Percentiles rank a stretch among this genome's conserved stretches.
These are phyloP conservation scores for Phymastichus coffea DNA, from an alignment of 1,140 invertebrate genomes.

Conservation along the genomic window DNA sequence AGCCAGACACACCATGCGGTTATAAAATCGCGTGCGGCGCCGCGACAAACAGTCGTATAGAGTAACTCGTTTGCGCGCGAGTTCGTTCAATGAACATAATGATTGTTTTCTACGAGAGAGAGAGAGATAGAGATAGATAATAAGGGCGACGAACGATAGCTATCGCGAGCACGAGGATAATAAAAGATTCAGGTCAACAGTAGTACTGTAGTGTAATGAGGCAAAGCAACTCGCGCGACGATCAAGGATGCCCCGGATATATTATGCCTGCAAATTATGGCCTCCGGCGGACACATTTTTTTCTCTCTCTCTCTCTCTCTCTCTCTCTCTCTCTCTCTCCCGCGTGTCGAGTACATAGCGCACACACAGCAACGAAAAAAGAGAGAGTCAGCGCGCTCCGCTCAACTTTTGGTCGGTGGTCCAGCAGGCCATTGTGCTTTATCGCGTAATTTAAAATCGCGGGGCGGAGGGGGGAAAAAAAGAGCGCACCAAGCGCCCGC, in stretches of 20 bases:
- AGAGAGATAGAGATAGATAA: conserved; percentile 30
- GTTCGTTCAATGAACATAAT: conserved; percentile 44
- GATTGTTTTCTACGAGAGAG: conserved; percentile 39
- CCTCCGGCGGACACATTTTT: conserved; percentile 21
- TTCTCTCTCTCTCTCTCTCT: too few relatives aligned
- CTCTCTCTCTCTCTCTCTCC: too few relatives aligned
- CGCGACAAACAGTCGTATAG: too few relatives aligned
- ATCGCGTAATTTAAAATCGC: conserved; percentile 30
- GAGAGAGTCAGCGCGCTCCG: neutral
- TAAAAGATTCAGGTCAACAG: conserved; percentile 51
- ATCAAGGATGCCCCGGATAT: conserved; percentile 35
- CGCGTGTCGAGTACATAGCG: too few relatives aligned
- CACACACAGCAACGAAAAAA: neutral
- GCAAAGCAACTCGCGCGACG: conserved; percentile 28
- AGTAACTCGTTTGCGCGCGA: too few relatives aligned
- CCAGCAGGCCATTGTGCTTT: conserved; percentile 29
- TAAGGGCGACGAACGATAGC: conserved; percentile 33
- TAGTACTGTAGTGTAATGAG: conserved; percentile 39
- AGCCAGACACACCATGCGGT: too few relatives aligned
- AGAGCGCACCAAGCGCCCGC: neutral
- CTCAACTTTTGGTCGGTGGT: conserved; percentile 28
- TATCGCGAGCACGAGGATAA: conserved; percentile 30
- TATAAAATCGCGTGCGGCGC: conserved; percentile 21
- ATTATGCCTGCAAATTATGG: conserved; percentile 25
- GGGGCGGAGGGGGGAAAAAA: conserved; percentile 3